Evolutionary conservation across 2,113 vertebrate genomes (phyloP).

Genomic region (Rhynchomys soricoides): DNA sequence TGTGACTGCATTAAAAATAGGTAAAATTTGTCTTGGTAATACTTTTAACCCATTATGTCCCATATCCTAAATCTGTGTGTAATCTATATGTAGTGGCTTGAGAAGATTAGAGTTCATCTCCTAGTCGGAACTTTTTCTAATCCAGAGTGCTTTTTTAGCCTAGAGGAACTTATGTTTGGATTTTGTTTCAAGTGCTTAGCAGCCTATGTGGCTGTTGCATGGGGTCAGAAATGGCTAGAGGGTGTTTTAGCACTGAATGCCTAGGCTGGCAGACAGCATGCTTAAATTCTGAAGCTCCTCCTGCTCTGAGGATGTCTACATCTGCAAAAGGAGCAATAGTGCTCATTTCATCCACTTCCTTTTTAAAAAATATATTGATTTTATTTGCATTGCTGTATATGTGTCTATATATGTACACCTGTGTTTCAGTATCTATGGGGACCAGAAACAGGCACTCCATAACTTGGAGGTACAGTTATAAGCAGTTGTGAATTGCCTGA

Average conservation of each 20-base stretch:
- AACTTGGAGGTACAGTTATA: not conserved
- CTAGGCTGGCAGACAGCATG: accelerated
- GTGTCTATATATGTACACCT: not conserved
- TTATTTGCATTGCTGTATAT: not conserved
- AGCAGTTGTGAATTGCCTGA: not conserved
- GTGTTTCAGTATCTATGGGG: not conserved
- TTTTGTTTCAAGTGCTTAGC: not conserved
- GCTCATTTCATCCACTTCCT: not conserved
- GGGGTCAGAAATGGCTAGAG: not conserved
- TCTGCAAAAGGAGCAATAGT: not conserved
- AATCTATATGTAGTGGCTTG: not conserved
- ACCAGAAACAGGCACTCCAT: not conserved
- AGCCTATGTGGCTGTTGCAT: not conserved
- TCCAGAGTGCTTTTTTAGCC: not conserved
- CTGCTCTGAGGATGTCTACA: not conserved
- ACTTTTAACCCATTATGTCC: not conserved
- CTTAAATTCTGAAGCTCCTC: not conserved
- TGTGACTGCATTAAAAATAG: not conserved
- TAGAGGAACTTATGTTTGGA: not conserved
- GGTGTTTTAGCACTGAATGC: not conserved
- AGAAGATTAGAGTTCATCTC: not conserved
- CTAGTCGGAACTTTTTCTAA: not conserved
- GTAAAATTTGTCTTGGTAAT: not conserved
- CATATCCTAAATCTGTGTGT: not conserved
- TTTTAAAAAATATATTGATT: not conserved